Evolutionary conservation across 1,140 invertebrate species (phyloP).

Genomic region (Drosophila varians): DNA sequence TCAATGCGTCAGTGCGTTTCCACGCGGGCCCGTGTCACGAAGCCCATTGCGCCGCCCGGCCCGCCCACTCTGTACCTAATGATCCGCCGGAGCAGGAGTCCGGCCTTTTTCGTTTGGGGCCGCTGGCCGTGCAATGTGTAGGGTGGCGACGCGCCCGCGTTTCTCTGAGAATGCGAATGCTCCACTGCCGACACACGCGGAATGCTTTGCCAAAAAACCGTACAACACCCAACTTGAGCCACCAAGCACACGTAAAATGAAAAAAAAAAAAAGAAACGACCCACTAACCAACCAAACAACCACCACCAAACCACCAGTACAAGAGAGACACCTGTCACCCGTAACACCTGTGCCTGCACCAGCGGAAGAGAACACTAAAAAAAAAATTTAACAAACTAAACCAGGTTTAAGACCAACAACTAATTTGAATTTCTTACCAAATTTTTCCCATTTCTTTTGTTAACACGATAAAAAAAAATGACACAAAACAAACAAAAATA

Average conservation of each 20-base stretch:
- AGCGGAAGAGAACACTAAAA: slow-evolving; percentile 30
- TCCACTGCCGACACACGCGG: slow-evolving; percentile 46
- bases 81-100: neutral
- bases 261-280: no score
- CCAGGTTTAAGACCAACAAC: slow-evolving; percentile 34
- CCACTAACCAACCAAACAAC: neutral
- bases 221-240: slow-evolving; percentile 75
- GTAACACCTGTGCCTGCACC: slow-evolving; percentile 34
- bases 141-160: slow-evolving; percentile 44
- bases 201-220: slow-evolving; percentile 73
- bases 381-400: neutral
- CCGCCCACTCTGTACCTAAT: slow-evolving; percentile 51
- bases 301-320: slow-evolving; percentile 16
- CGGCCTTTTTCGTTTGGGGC: slow-evolving; percentile 1
- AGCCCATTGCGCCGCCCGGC: slow-evolving; percentile 49
- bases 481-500: slow-evolving; percentile 1
- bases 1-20: slow-evolving; percentile 62
- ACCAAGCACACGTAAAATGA: slow-evolving; percentile 47
- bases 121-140: slow-evolving; percentile 37
- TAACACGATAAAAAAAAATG: slow-evolving; percentile 3
- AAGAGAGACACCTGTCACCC: slow-evolving; percentile 10
- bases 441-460: slow-evolving; percentile 65
- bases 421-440: slow-evolving; percentile 64
- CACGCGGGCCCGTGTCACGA: slow-evolving; percentile 43
- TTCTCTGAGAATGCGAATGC: slow-evolving; percentile 45